Evolutionary conservation across 2,888 invertebrate genomes (phyloP).

Genomic region (Cosmorhoe ocellata): DNA sequence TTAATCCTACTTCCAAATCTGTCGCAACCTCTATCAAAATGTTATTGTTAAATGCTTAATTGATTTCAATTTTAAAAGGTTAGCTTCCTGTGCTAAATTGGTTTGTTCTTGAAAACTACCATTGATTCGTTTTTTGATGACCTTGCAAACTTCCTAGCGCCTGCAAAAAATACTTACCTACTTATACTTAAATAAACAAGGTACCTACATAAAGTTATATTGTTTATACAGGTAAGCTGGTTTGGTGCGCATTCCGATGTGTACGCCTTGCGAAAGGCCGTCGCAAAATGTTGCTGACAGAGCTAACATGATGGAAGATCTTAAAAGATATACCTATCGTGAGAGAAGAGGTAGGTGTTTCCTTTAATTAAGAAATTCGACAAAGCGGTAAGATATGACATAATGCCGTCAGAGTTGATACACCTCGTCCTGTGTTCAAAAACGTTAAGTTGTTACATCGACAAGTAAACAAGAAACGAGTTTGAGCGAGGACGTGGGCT

Average conservation of each 20-base stretch:
- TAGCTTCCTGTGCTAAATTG: constrained; percentile 50
- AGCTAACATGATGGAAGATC: constrained; percentile 17
- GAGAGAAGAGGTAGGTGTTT: constrained; percentile 14
- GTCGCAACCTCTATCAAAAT: constrained; percentile 36
- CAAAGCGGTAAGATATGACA: constrained; percentile 54
- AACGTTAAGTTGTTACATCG: constrained; percentile 68
- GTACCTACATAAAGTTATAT: too few relatives aligned
- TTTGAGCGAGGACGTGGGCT: constrained; percentile 77
- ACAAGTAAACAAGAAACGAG: constrained; percentile 79
- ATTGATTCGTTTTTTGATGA: constrained; percentile 22
- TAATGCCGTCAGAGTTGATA: constrained; percentile 55
- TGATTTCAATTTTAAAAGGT: constrained; percentile 25
- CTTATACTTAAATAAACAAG: too few relatives aligned
- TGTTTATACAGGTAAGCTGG: too few relatives aligned
- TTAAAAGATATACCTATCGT: background rate
- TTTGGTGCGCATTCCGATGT: constrained; percentile 31
- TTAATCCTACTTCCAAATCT: constrained; percentile 35
- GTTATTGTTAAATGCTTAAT: constrained; percentile 28
- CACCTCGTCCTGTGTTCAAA: constrained; percentile 63
- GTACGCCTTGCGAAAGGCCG: constrained; percentile 16
- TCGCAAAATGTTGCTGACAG: constrained; percentile 1
- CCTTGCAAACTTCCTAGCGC: constrained; percentile 48
- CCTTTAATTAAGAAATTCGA: constrained; percentile 35
- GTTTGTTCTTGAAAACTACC: constrained; percentile 47
- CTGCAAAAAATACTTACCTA: constrained; percentile 37